Evolutionary conservation across 2,113 vertebrate species (phyloP).

Genomic region (Mesitornis unicolor): DNA sequence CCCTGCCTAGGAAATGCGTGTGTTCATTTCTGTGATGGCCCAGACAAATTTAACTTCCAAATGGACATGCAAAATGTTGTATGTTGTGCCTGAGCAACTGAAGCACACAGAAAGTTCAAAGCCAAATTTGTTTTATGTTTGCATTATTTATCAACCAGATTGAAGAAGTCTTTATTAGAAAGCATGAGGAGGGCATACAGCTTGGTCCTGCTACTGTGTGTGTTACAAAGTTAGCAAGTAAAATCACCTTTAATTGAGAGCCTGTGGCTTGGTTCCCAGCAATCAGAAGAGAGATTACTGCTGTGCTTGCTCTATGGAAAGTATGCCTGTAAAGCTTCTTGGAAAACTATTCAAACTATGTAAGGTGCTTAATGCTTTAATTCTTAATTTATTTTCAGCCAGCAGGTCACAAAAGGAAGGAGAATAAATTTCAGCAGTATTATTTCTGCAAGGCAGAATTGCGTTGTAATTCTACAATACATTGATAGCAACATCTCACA

Average conservation of each 20-base stretch:
- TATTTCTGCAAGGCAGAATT: background rate
- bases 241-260: background rate
- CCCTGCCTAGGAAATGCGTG: background rate
- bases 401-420: background rate
- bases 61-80: background rate
- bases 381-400: background rate
- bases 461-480: background rate
- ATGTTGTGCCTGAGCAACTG: background rate
- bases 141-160: background rate
- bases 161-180: background rate
- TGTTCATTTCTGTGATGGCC: background rate
- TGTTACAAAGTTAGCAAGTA: background rate
- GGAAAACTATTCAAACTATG: background rate
- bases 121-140: background rate
- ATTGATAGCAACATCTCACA: background rate
- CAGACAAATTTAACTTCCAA: constrained; percentile 32
- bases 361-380: background rate
- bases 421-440: background rate
- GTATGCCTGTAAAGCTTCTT: background rate
- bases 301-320: background rate
- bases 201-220: background rate
- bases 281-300: background rate
- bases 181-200: background rate
- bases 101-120: background rate
- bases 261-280: background rate